Base-by-base conservation (phyloP, 35 echinoderm and acorn worm species). In the Ptychodera flava region DNA sequence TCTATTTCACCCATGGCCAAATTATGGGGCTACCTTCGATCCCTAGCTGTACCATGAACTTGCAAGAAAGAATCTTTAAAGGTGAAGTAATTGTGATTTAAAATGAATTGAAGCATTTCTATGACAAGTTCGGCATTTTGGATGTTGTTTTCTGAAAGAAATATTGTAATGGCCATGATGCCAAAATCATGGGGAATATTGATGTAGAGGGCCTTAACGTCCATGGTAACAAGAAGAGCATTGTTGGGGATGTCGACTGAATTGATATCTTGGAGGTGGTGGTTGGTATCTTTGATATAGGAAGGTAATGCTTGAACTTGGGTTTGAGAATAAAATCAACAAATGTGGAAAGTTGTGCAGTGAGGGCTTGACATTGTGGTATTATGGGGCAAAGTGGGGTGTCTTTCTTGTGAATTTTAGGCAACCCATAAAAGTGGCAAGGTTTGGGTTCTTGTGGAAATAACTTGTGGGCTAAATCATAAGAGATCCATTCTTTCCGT, bases 161-260 rank as follows among this genome's bases (percentile, higher is more conserved):
- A 85, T 6, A 22, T 0, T 77, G 30, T 16, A 76, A 36, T 75
- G 33, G 37, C 84, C 16, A 33, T 30, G 52, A 76, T 85, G 28
- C 84, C 84, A 16, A 75, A 28, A 85, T 85, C 84, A 76, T 77
- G 84, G 30, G 38, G 84, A 75, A 76, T 76, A 76, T 85, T 85
- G 1, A 64, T 77, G 77, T 85, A 85, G 31, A 64, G 77, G 30
- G 36, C 36, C 28, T 36, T 35, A 14, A 64, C 10, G 77, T 85
- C 84, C 29, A 77, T 64, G 6, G n/a, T n/a, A n/a, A n/a, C n/a
- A n/a, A n/a, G n/a, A n/a, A n/a, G n/a, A n/a, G n/a, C n/a, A n/a
- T n/a, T 36, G 52, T 1, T 79, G 76, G 15, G 79, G 77, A 77
- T 15, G n/a, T n/a, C n/a, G n/a, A n/a, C n/a, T n/a, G n/a, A n/a